A percentile compares a stretch with the other conserved stretches of the same genome.
These are phyloP conservation scores for Oreohelix idahoensis DNA, from an alignment of 1,140 invertebrate genomes.

Conservation along the genomic window DNA sequence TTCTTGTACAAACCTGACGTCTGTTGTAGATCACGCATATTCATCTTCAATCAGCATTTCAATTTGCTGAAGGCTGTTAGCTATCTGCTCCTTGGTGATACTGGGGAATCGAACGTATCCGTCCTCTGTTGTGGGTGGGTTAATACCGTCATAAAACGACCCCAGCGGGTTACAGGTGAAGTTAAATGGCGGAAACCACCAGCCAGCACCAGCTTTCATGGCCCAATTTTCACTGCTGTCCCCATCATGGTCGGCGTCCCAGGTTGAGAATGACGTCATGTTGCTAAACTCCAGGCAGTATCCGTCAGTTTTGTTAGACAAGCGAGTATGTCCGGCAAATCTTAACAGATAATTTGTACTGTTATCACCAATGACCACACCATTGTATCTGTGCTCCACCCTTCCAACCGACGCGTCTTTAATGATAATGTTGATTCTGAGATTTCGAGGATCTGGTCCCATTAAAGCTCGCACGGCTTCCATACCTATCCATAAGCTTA, in stretches of 20 bases:
- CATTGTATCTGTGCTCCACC: background rate
- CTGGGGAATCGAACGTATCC: background rate
- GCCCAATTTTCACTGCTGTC: background rate
- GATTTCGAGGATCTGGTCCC: background rate
- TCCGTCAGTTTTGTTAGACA: background rate
- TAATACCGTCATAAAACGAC: background rate
- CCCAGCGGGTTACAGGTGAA: background rate
- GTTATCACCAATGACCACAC: background rate
- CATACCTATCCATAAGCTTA: background rate
- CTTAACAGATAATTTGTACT: background rate
- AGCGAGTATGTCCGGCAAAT: background rate
- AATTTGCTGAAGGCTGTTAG: background rate
- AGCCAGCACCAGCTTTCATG: background rate
- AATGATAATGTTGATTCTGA: background rate
- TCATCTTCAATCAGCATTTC: background rate
- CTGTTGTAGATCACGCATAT: background rate
- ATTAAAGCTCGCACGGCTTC: background rate
- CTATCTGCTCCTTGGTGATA: background rate
- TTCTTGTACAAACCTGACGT: too few relatives aligned
- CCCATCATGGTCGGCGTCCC: background rate
- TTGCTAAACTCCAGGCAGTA: background rate
- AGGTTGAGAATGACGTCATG: background rate
- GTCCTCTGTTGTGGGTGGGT: background rate
- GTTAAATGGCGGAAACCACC: background rate
- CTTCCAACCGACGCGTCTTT: background rate